These are phyloP conservation scores for Allophyes oxyacanthae DNA, from an alignment of 2,888 invertebrate species.

Conservation along the genomic window DNA sequence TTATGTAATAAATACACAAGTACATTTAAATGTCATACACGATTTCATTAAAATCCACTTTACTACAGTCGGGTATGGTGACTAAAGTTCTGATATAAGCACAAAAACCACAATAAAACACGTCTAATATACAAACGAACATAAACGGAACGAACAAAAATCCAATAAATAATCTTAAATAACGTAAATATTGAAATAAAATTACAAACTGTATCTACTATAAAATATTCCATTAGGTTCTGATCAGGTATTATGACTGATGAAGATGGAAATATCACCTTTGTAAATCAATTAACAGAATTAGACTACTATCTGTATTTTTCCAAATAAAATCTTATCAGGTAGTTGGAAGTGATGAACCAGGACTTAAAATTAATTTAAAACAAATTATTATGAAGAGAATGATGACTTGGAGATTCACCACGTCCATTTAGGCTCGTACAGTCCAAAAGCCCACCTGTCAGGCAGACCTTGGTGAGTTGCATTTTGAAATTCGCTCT, in stretches of 20 bases:
- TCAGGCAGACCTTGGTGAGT: constrained; percentile 94
- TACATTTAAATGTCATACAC: background rate
- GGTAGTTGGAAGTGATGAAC: constrained; percentile 47
- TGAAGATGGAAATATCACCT: constrained; percentile 32
- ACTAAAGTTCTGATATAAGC: constrained; percentile 18
- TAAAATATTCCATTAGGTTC: constrained; percentile 24
- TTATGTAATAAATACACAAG: constrained; percentile 1
- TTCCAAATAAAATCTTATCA: constrained; percentile 19
- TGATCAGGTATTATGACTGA: constrained; percentile 5
- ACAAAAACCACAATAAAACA: constrained; percentile 40
- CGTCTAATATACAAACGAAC: constrained; percentile 59
- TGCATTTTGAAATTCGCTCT: constrained; percentile 89
- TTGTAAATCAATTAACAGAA: constrained; percentile 23
- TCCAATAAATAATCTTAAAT: constrained; percentile 65
- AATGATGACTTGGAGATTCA: constrained; percentile 69
- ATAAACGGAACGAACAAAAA: constrained; percentile 63
- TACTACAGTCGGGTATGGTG: constrained; percentile 9
- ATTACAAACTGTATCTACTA: constrained; percentile 32
- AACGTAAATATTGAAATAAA: constrained; percentile 51
- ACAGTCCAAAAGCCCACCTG: constrained; percentile 91
- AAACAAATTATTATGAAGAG: constrained; percentile 58
- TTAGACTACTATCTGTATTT: background rate
- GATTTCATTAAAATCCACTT: constrained; percentile 23
- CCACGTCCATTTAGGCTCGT: constrained; percentile 90
- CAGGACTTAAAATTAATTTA: constrained; percentile 47